phyloP scores from a whole-genome alignment of 2,113 vertebrate genomes.

The Rhinoderma darwinii region DNA sequence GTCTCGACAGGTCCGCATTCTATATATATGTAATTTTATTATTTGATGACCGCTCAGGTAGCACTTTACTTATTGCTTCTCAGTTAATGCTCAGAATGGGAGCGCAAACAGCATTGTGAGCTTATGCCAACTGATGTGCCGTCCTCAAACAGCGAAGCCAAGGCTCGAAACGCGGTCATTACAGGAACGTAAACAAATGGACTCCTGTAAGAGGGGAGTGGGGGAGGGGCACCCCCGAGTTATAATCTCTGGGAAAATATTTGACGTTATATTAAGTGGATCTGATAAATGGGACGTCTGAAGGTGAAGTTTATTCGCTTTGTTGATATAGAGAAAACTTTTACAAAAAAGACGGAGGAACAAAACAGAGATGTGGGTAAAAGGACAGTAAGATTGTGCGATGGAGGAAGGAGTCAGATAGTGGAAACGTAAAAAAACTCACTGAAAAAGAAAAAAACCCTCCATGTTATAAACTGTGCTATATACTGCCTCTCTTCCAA shows the following conservation, averaged over 20 bases:
- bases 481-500: not conserved
- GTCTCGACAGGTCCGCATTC: slow-evolving; percentile 69
- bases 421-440: not conserved
- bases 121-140: slow-evolving; percentile 4
- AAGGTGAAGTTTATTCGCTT: not conserved
- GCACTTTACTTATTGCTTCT: slow-evolving; percentile 64
- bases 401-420: not conserved
- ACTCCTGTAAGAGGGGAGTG: not conserved
- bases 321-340: not conserved
- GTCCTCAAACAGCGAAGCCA: slow-evolving; percentile 25
- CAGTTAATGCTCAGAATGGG: slow-evolving; percentile 43
- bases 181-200: slow-evolving; percentile 39
- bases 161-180: slow-evolving; percentile 30
- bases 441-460: not conserved
- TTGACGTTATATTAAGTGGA: slow-evolving; percentile 16
- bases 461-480: not conserved
- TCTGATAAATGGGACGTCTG: not conserved
- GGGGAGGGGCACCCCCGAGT: not conserved
- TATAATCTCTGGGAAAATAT: slow-evolving; percentile 43
- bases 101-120: slow-evolving; percentile 39
- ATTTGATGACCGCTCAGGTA: slow-evolving; percentile 67
- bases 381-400: not conserved
- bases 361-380: not conserved
- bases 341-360: not conserved
- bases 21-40: slow-evolving; percentile 20